Base-by-base conservation (phyloP, 1,140 invertebrate genomes). In the Aphelenchoides avenae region DNA sequence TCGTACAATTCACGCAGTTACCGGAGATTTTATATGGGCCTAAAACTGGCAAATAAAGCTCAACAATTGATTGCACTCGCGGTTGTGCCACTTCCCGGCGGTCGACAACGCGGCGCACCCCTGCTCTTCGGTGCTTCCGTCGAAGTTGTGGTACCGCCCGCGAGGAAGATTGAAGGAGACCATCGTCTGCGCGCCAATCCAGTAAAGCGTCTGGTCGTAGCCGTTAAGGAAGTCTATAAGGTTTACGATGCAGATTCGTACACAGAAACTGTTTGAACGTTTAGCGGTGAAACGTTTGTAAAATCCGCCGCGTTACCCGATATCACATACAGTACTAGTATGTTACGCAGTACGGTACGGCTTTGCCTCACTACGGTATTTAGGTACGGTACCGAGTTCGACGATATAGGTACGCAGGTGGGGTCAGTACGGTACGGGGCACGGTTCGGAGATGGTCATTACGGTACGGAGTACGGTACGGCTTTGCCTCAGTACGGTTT, bases 41-140 rank as follows among this genome's bases (percentile, higher is more conserved):
- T n/a, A 64, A 51, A 61, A 50, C 31, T 52, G 44, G 29, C 42
- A 63, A 15, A 61, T 52, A 20, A 68, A 52, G n/a, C 44, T 15
- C 30, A 41, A 30, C 31, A 36, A 42, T 44, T 67, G 43, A 7
- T 15, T 31, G 33, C 65, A 59, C 22, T 66, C 43, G 26, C 24
- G 30, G 18, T 42, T 41, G 22, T 20, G 5, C 61, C 36, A 40
- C 40, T 33, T 22, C 20, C 59, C 61, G 24, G 9, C 24, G 22
- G 27, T 37, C 11, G 57, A 57, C 15, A 50, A 66, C 5, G 56
- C 62, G 18, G 55, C 39, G 49, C 52, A 52, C 11, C 18, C 40
- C 33, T 55, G 34, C 2, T 40, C 11, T 56, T 31, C 37, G 29
- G 1, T 31, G 52, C 29, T 9, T 58, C 40, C 53, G 44, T 6